phyloP scores from a whole-genome alignment of 2,797 vertebrate species.

The Picus viridis region DNA sequence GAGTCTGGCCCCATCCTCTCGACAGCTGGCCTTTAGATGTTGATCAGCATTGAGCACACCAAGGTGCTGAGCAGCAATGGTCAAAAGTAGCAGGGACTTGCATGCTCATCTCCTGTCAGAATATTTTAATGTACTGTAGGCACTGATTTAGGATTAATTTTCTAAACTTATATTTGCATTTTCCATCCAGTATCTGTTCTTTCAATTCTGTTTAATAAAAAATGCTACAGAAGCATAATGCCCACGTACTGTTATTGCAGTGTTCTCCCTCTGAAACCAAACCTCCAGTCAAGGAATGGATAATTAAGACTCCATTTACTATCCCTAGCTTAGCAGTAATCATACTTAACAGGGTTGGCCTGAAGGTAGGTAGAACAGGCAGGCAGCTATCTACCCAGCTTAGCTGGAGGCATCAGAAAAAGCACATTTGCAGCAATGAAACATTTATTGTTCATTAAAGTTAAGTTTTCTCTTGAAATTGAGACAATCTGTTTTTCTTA shows the following conservation, averaged over 20 bases:
- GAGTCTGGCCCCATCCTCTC: too few relatives aligned
- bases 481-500: slow-evolving; percentile 15
- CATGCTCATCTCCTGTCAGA: not conserved
- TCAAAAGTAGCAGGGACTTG: not conserved
- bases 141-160: not conserved
- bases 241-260: not conserved
- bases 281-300: not conserved
- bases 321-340: not conserved
- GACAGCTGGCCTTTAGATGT: too few relatives aligned
- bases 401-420: slow-evolving; percentile 31
- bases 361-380: not conserved
- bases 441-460: slow-evolving; percentile 52
- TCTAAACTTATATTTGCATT: accelerated
- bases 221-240: not conserved
- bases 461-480: slow-evolving; percentile 4
- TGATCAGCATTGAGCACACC: too few relatives aligned
- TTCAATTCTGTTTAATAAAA: not conserved
- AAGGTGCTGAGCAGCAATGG: not conserved
- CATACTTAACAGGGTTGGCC: slow-evolving; percentile 1
- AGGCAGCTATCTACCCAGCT: not conserved
- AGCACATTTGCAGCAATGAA: slow-evolving; percentile 18
- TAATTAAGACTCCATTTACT: not conserved
- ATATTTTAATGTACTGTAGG: accelerated
- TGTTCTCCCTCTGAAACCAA: not conserved
- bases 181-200: not conserved